Percentiles rank a stretch among this genome's conserved stretches.
Evolutionary conservation across 2,113 vertebrate genomes (phyloP).

Genomic region (Ciconia stormi): DNA sequence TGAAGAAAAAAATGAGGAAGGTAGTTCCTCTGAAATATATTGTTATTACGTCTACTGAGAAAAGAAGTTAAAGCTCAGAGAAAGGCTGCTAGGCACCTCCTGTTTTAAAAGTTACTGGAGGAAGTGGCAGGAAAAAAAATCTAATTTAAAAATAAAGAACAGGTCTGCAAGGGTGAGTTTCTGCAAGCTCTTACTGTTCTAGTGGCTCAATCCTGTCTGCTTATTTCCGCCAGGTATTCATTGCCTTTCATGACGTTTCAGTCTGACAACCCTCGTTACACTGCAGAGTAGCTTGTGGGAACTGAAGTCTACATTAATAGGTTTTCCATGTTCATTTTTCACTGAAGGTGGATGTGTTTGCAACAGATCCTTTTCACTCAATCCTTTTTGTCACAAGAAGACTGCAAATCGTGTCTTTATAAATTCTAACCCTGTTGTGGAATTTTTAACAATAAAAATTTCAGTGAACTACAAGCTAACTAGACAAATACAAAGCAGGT

Average conservation of each 20-base stretch:
- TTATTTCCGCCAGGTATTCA: not conserved
- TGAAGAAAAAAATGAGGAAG: not conserved
- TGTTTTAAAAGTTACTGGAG: slow-evolving; percentile 1
- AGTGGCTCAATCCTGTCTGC: not conserved
- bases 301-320: not conserved
- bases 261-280: not conserved
- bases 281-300: not conserved
- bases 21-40: not conserved
- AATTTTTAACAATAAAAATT: not conserved
- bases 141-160: not conserved
- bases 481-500: too few relatives aligned
- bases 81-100: not conserved
- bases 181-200: not conserved
- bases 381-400: not conserved
- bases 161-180: not conserved
- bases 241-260: not conserved
- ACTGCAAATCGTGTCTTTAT: not conserved
- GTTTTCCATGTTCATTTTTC: not conserved
- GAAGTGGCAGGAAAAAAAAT: not conserved
- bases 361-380: not conserved
- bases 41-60: not conserved
- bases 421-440: not conserved
- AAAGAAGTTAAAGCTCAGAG: not conserved
- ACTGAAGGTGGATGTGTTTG: not conserved
- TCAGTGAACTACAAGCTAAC: too few relatives aligned